Conservation (phyloP, 2,888 invertebrate species). For the Magallana nippona region DNA sequence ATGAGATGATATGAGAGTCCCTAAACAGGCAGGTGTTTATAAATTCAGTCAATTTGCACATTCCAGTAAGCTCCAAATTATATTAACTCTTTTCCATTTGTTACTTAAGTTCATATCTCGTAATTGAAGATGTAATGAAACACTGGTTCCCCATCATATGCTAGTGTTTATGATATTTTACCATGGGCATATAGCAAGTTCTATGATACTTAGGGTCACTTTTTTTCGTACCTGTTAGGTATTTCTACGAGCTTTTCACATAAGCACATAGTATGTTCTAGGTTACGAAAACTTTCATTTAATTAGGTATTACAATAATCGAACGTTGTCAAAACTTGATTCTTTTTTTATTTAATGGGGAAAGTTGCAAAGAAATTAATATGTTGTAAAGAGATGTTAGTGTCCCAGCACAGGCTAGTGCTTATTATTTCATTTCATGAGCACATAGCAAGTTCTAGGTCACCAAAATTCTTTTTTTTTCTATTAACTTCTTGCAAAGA, state of each 20-base stretch:
- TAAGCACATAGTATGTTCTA: neutral
- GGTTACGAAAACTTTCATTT: neutral
- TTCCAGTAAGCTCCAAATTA: neutral
- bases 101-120: no score
- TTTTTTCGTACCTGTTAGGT: no score
- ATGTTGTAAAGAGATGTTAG: neutral
- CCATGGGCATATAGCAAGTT: neutral
- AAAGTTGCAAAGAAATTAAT: no score
- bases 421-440: neutral
- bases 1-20: neutral
- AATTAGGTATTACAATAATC: no score
- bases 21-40: constrained; percentile 8
- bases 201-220: neutral
- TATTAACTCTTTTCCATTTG: neutral
- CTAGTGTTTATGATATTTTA: neutral
- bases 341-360: no score
- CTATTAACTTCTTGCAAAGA: no score
- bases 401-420: constrained; percentile 13
- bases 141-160: neutral
- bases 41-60: neutral
- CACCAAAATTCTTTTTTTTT: neutral
- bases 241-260: neutral
- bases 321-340: no score
- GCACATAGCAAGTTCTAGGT: neutral
- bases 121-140: neutral